Conservation (phyloP, 2,113 vertebrate species). For the Fulica atra region DNA sequence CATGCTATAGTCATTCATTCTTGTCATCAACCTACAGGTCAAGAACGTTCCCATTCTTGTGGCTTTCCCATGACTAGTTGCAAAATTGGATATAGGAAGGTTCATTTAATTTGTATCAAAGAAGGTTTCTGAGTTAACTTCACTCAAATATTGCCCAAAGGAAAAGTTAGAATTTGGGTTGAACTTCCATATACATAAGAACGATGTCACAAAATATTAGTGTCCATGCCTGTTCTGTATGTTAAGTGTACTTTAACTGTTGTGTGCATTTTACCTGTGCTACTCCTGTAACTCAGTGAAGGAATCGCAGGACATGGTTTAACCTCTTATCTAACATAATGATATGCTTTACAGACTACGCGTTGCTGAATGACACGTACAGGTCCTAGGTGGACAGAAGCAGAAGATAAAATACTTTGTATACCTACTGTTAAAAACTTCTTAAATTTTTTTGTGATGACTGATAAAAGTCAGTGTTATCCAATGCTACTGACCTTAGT, state of each 20-base stretch:
- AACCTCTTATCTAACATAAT: neutral
- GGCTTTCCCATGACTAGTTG: neutral
- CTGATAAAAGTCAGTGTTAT: neutral
- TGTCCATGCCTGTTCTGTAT: neutral
- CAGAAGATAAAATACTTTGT: neutral
- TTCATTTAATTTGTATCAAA: neutral
- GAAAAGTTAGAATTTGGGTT: neutral
- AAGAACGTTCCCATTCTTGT: neutral
- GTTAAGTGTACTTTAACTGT: neutral
- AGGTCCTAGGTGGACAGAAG: neutral
- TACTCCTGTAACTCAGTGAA: neutral
- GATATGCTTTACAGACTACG: neutral
- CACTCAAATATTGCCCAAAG: neutral
- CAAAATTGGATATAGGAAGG: neutral
- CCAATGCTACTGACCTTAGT: neutral
- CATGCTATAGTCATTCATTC: neutral
- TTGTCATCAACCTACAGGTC: neutral
- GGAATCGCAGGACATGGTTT: neutral
- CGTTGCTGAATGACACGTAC: fast-evolving
- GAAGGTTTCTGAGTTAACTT: neutral
- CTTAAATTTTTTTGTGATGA: neutral
- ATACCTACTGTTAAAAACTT: neutral
- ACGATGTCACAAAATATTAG: neutral
- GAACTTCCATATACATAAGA: neutral
- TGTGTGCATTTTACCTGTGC: neutral